phyloP scores from a whole-genome alignment of 2,113 vertebrate species.

The Solea solea region DNA sequence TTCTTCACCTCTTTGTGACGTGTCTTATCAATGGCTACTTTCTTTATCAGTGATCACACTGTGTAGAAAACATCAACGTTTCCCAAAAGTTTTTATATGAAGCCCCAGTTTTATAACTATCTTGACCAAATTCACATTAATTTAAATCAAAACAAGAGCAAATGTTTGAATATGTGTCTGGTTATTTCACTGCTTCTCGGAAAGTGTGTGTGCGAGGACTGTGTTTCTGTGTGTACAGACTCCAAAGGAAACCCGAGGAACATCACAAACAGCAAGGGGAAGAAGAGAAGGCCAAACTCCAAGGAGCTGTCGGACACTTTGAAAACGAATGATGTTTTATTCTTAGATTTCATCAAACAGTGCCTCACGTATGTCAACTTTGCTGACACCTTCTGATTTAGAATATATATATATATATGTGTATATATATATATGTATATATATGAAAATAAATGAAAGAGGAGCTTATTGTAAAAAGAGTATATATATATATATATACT shows the following conservation, averaged over 20 bases:
- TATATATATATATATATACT: too few relatives aligned
- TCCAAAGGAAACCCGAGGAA: conserved; percentile 90
- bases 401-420: too few relatives aligned
- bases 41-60: neutral
- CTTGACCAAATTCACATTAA: too few relatives aligned
- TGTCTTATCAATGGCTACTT: neutral
- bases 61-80: too few relatives aligned
- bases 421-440: too few relatives aligned
- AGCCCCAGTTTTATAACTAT: too few relatives aligned
- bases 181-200: too few relatives aligned
- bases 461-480: too few relatives aligned
- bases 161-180: too few relatives aligned
- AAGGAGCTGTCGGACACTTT: conserved; percentile 87
- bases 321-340: conserved; percentile 87
- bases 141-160: too few relatives aligned
- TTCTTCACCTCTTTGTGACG: neutral
- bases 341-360: conserved; percentile 90
- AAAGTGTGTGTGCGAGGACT: too few relatives aligned
- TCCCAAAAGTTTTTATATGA: neutral
- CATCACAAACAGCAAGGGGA: conserved; percentile 90
- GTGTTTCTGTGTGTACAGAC: conserved; percentile 77
- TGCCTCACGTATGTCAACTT: conserved; percentile 85
- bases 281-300: conserved; percentile 86
- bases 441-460: too few relatives aligned
- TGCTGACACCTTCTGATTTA: neutral